Base-by-base conservation (phyloP, 35 echinoderm and acorn worm genomes). In the Lytechinus variegatus region DNA sequence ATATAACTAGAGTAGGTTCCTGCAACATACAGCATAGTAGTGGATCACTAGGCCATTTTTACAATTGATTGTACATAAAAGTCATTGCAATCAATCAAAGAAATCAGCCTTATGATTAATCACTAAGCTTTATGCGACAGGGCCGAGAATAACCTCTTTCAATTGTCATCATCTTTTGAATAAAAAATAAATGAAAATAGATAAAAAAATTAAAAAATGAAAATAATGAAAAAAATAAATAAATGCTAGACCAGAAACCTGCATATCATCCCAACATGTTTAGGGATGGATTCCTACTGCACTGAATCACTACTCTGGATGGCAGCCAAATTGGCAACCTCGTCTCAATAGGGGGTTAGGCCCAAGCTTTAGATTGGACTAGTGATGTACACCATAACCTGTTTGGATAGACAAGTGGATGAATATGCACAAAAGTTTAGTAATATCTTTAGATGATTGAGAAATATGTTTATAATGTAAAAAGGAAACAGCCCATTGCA, bases 401-500 rank as follows among this genome's bases (percentile, higher is more conserved):
- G 66, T 79, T 79, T 79, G 66, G 66, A 79, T 79, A 79, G 66
- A n/a, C 66, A 79, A 79, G 66, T 79, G 19, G 66, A 79, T 79
- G 66, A 79, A 79, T 79, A 79, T 79, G 66, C 66, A 79, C 19
- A 79, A 79, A 79, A 79, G 21, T 79, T 79, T 3, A 79, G 66
- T 79, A 5, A 71, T 21, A 21, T 71, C 6, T 13, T 3, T 5
- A 71, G 24, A 71, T 24, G 2, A 79, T 79, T 79, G 66, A 24
- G 66, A 79, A 79, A 79, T 79, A 24, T 79, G 3, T 79, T 8
- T 79, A 24, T 79, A 44, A 44, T 44, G 0, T 44, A 2, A 44
- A 44, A 44, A 44, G 33, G 33, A 44, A 44, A 44, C 33, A 44
- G 33, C 33, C 33, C 33, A 44, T 44, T 44, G 33, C 33, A 44